Conservation (phyloP, 2,797 vertebrate genomes). For the Cichlasoma orientale region DNA sequence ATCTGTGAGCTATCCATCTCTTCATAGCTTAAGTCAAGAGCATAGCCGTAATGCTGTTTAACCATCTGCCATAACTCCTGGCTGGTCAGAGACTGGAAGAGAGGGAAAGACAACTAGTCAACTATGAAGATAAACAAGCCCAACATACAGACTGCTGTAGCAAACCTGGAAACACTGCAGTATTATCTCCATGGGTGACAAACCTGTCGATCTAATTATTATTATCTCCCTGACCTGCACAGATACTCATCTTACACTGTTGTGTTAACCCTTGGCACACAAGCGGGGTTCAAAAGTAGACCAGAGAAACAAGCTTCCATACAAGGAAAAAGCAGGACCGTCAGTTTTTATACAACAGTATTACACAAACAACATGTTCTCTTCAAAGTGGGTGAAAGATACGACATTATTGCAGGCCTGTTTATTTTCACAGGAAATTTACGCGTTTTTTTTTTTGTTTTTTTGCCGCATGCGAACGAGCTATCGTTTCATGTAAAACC, state of each 20-base stretch:
- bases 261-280: conserved; percentile 7
- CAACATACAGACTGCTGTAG: neutral
- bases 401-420: neutral
- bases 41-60: conserved; percentile 93
- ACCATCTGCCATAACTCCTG: conserved; percentile 91
- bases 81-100: conserved; percentile 79
- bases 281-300: neutral
- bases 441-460: neutral
- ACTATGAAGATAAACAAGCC: neutral
- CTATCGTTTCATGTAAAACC: neutral
- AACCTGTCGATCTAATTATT: neutral
- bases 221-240: neutral
- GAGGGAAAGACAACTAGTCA: neutral
- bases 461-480: neutral
- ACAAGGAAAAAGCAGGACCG: neutral
- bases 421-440: neutral
- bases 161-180: conserved; percentile 19
- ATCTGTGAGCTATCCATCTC: conserved; percentile 90
- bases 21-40: conserved; percentile 91
- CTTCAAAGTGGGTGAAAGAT: neutral
- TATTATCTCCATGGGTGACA: conserved; percentile 19
- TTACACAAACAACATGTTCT: neutral
- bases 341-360: neutral
- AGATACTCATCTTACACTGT: conserved; percentile 1
- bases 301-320: neutral